These are phyloP conservation scores for Sminthurides aquaticus DNA, from an alignment of 2,888 invertebrate species.

Conservation along the genomic window DNA sequence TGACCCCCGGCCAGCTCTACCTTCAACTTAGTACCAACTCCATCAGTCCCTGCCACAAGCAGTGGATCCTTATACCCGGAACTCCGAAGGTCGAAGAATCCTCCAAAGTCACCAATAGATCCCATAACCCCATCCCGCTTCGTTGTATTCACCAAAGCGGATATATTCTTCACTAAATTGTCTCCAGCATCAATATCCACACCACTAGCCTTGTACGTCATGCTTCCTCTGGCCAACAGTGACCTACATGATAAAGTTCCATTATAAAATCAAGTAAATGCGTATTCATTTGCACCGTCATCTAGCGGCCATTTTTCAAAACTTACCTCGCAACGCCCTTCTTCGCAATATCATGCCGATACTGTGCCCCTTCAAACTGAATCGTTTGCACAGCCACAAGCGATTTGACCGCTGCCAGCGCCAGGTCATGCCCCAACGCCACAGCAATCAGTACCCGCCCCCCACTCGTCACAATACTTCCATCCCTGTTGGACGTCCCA, in stretches of 20 bases:
- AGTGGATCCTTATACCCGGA: constrained; percentile 72
- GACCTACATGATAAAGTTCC: constrained; percentile 46
- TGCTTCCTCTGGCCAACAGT: constrained; percentile 55
- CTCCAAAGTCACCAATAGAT: constrained; percentile 85
- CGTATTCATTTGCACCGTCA: not conserved
- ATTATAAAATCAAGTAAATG: not conserved
- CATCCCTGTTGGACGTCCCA: constrained; percentile 63
- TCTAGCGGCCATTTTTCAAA: not conserved
- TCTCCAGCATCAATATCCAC: constrained; percentile 93
- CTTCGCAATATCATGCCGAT: constrained; percentile 80
- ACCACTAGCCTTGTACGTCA: constrained; percentile 82
- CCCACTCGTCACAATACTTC: constrained; percentile 66
- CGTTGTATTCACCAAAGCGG: constrained; percentile 71
- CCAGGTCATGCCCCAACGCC: constrained; percentile 60
- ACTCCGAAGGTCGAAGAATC: constrained; percentile 75
- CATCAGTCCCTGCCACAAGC: constrained; percentile 88
- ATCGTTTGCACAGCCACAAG: constrained; percentile 65
- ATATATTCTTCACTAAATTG: constrained; percentile 70
- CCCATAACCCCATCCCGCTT: constrained; percentile 71
- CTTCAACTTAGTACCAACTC: constrained; percentile 94
- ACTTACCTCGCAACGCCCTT: constrained; percentile 71
- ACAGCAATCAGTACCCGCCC: constrained; percentile 84
- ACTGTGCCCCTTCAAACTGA: constrained; percentile 78
- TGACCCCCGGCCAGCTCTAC: constrained; percentile 48
- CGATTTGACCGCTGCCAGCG: constrained; percentile 65